These are phyloP conservation scores for Tringa solitaria DNA, from an alignment of 2,113 vertebrate species.

Conservation along the genomic window DNA sequence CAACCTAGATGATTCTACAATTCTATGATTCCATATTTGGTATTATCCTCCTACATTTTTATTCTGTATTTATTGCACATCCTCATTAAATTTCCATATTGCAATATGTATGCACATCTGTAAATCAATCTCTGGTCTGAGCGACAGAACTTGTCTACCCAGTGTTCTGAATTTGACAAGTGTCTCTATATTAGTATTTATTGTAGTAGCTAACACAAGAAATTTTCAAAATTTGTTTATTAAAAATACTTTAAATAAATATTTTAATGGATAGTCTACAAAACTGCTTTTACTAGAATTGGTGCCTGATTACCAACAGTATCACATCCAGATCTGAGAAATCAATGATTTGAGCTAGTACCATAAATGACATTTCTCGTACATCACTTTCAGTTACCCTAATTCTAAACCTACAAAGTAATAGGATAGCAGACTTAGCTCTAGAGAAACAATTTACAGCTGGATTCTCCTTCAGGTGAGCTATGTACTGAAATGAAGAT, in stretches of 20 bases:
- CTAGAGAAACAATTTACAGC: neutral
- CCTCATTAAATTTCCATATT: neutral
- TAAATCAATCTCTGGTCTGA: neutral
- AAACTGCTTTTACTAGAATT: neutral
- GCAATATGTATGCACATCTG: neutral
- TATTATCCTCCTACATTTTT: neutral
- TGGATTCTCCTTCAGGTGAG: neutral
- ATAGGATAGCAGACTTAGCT: neutral
- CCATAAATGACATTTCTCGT: neutral
- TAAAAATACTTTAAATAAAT: neutral
- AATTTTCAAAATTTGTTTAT: neutral
- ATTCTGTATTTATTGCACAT: neutral
- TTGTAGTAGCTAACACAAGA: neutral
- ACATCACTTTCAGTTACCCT: neutral
- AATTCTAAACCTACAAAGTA: neutral
- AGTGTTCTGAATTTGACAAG: neutral
- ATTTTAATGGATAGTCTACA: neutral
- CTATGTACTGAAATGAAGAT: neutral
- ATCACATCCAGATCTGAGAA: neutral
- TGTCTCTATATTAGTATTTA: neutral
- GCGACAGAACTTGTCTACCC: neutral
- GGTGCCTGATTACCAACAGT: neutral
- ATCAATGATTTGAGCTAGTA: neutral
- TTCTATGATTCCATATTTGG: neutral
- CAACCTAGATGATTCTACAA: neutral